Evolutionary conservation across 2,797 vertebrate species (phyloP).

Genomic region (Manis pentadactyla): DNA sequence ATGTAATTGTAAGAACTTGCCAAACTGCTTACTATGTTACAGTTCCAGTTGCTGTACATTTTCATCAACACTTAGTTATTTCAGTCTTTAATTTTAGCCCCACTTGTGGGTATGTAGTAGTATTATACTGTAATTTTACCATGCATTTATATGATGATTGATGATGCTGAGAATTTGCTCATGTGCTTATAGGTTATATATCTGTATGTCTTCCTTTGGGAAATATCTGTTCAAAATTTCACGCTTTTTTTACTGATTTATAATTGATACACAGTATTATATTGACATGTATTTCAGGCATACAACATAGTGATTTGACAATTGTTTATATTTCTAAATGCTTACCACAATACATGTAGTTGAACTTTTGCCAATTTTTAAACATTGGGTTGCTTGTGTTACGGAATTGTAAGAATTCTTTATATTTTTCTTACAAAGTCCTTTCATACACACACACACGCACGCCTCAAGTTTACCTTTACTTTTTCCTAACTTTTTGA

Average conservation of each 20-base stretch:
- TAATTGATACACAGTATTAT: no score
- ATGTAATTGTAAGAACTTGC: conserved; percentile 12
- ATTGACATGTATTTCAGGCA: no score
- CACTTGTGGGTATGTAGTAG: neutral
- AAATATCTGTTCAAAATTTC: neutral
- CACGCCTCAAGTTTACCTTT: neutral
- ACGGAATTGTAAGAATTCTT: neutral
- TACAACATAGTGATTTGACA: no score
- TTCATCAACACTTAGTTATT: conserved; percentile 16
- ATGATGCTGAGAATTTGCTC: neutral
- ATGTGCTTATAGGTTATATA: neutral
- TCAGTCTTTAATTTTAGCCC: conserved; percentile 23
- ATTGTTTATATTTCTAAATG: no score
- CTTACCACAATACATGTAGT: no score
- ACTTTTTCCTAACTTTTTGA: neutral
- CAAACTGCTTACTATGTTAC: neutral
- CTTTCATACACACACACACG: neutral
- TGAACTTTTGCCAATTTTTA: neutral
- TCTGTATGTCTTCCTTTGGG: neutral
- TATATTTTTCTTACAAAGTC: neutral
- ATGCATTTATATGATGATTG: neutral
- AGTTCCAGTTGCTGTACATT: neutral
- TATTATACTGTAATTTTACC: conserved; percentile 4
- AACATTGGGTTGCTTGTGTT: neutral
- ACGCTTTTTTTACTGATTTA: no score